Conservation (phyloP, 1,140 invertebrate genomes). For the Laupala kohalensis region DNA sequence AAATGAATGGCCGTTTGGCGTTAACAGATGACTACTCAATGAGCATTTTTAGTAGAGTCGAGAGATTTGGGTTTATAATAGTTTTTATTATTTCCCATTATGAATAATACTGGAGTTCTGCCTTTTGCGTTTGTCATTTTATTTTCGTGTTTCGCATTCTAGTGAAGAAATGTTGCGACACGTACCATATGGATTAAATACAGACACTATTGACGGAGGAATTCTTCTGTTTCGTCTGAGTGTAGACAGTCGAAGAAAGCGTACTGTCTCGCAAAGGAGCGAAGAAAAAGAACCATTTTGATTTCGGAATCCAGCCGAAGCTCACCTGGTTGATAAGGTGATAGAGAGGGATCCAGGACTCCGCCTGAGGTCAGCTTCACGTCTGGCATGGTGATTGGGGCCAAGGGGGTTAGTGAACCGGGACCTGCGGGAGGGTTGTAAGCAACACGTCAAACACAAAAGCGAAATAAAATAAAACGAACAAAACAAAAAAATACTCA, state of each 20-base stretch:
- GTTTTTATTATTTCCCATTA: too few species aligned
- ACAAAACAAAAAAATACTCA: conserved; percentile 10
- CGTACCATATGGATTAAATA: background rate
- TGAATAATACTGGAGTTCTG: too few species aligned
- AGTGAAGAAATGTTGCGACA: background rate
- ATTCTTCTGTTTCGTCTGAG: background rate
- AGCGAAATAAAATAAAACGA: conserved; percentile 15
- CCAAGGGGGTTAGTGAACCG: conserved; percentile 50
- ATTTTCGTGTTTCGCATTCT: too few species aligned
- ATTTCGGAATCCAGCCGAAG: background rate
- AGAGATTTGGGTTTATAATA: too few species aligned
- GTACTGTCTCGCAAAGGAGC: too few species aligned
- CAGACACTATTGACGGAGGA: background rate
- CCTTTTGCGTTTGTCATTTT: too few species aligned
- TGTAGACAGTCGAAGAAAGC: too few species aligned
- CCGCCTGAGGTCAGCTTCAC: conserved; percentile 46
- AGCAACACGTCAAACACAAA: conserved; percentile 12
- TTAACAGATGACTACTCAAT: too few species aligned
- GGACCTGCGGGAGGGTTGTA: conserved; percentile 33
- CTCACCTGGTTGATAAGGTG: conserved; percentile 45
- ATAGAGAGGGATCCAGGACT: conserved; percentile 44
- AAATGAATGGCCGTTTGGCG: too few species aligned
- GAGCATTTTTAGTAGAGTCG: too few species aligned
- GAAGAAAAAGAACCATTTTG: background rate
- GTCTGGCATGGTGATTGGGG: conserved; percentile 66